Evolutionary conservation across 23 tunicate species (phyloP), one percentile per base, ranked within the genome.

Genomic region (Halocynthia roretzi): DNA sequence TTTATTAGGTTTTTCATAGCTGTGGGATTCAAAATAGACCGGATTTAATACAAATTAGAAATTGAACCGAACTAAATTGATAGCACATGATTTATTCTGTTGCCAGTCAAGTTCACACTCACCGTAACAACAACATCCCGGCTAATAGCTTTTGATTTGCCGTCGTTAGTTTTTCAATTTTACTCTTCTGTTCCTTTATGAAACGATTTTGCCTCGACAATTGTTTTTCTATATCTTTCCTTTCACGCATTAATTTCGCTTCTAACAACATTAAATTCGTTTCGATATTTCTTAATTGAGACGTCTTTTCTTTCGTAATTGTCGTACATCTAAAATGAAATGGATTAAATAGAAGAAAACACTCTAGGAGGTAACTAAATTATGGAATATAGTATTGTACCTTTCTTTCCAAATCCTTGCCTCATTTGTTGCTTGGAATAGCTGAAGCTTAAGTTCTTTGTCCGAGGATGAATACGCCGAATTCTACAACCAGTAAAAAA

Each of bases 131-230:
- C 84, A 81, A 71, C 68, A 81, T 52, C 48, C 77, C 84, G 20
- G 84, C 60, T 11, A 81, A 20, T 23, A 81, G 55, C 84, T 81
- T 81, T 40, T 81, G 84, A 81, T 81, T 81, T 14, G 76, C 84
- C 7, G 84, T 71, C 12, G 84, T 81, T 8, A 81, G 77, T 81
- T 81, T 81, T 19, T 62, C 78, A 2, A 74, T 74, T 74, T 74
- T 75, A 18, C 62, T 23, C 8, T 75, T 75, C 6, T 75, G 80
- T 56, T 75, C 80, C 48, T 75, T 75, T 18, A 75, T 15, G 10
- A 50, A 53, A 12, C 80, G 80, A 56, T 75, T 75, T 56, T 75
- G 80, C 48, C 54, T 56, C 12, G 10, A 7, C 8, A 75, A 23
- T 75, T 55, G 58, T 54, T 40, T 8, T 56, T 75, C 52, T 17